phyloP scores from a whole-genome alignment of 2,797 vertebrate species.

The Platalea minor region DNA sequence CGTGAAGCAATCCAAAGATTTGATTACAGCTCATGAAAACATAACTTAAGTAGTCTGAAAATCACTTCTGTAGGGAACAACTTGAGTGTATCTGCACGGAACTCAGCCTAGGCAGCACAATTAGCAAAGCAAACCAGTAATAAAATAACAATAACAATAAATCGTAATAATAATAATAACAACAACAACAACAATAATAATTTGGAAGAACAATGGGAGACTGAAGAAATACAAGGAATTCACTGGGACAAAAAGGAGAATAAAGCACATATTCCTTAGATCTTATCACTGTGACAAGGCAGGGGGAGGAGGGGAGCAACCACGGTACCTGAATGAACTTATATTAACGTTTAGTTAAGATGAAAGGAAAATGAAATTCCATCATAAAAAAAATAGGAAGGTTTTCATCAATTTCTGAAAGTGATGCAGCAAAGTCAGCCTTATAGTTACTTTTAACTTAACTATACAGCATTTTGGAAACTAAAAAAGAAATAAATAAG shows the following conservation, averaged over 20 bases:
- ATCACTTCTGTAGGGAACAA: neutral
- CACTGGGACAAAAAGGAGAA: neutral
- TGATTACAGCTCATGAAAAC: neutral
- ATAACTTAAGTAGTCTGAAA: neutral
- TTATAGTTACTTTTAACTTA: neutral
- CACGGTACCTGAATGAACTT: neutral
- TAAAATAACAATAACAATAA: neutral
- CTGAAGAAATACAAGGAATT: neutral
- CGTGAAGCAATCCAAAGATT: neutral
- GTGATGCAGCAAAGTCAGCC: neutral
- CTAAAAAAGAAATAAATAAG: neutral
- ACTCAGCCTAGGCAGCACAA: accelerated
- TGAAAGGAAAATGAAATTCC: neutral
- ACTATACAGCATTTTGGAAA: neutral
- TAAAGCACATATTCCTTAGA: neutral
- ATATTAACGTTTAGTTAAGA: neutral
- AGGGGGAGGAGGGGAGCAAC: neutral
- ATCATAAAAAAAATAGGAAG: neutral
- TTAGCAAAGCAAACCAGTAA: neutral
- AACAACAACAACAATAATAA: neutral
- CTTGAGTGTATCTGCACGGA: neutral
- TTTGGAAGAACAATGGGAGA: neutral
- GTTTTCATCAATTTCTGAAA: neutral
- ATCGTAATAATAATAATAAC: neutral
- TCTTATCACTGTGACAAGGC: neutral